Percentiles rank a stretch among this genome's conserved stretches.
phyloP scores from a whole-genome alignment of 2,888 invertebrate genomes.

The Hydriomena furcata region DNA sequence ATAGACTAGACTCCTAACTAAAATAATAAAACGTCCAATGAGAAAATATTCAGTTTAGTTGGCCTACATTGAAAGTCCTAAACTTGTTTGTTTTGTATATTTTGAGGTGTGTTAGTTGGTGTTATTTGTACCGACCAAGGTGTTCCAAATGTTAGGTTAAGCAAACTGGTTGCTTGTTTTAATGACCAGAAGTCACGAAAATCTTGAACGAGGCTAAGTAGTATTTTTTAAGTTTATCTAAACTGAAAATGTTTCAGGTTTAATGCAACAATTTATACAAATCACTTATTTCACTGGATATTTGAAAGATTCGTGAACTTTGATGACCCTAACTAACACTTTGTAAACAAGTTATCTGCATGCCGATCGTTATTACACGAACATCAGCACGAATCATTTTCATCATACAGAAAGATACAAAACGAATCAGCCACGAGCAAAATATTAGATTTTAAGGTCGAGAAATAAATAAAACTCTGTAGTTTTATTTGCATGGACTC shows the following conservation, averaged over 20 bases:
- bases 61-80: conserved; percentile 25
- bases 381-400: background rate
- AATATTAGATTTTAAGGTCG: too few species aligned
- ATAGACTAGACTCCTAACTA: too few species aligned
- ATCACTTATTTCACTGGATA: background rate
- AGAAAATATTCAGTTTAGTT: conserved; percentile 10
- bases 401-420: background rate
- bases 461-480: too few species aligned
- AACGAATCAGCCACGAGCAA: background rate
- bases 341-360: background rate
- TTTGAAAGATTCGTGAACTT: conserved; percentile 1
- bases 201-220: conserved; percentile 16
- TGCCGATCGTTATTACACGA: background rate
- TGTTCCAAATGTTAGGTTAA: conserved; percentile 14
- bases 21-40: background rate
- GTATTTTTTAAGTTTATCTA: background rate
- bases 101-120: conserved; percentile 19
- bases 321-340: background rate
- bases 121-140: conserved; percentile 21
- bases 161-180: conserved; percentile 20
- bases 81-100: conserved; percentile 20
- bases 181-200: conserved; percentile 22
- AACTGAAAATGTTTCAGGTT: background rate
- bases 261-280: background rate
- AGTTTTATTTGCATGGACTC: too few species aligned